phyloP scores from a whole-genome alignment of 2,888 invertebrate species.

The Teinopalpus imperialis region DNA sequence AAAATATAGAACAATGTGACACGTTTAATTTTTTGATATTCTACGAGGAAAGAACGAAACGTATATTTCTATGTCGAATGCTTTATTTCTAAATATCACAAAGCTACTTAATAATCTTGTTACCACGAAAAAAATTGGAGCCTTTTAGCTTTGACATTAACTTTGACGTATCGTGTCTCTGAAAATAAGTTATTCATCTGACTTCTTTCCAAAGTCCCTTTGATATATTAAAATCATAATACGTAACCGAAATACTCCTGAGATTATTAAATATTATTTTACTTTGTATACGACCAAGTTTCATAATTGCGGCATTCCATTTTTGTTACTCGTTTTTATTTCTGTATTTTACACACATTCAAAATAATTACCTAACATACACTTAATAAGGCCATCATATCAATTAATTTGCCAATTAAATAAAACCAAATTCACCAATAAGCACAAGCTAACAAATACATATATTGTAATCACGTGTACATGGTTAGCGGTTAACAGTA shows the following conservation, averaged over 20 bases:
- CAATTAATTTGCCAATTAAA: no score
- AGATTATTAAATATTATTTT: slow-evolving; percentile 11
- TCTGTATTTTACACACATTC: no score
- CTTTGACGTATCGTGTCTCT: slow-evolving; percentile 19
- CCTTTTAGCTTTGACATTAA: slow-evolving; percentile 3
- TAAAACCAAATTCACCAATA: no score
- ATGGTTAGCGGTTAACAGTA: no score
- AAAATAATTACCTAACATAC: no score
- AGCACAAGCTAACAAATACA: no score
- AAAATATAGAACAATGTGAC: slow-evolving; percentile 13
- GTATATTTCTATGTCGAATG: not conserved
- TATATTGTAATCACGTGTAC: no score
- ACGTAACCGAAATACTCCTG: slow-evolving; percentile 13
- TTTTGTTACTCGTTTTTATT: not conserved
- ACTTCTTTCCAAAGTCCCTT: slow-evolving; percentile 18
- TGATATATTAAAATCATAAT: slow-evolving; percentile 22
- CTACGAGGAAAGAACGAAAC: no score
- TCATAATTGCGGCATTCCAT: slow-evolving; percentile 3
- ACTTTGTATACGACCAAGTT: slow-evolving; percentile 2
- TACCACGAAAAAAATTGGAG: slow-evolving; percentile 8
- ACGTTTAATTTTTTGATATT: slow-evolving; percentile 6
- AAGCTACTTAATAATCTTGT: slow-evolving; percentile 22
- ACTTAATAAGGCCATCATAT: no score
- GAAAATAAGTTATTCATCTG: slow-evolving; percentile 21
- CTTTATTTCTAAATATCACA: slow-evolving; percentile 11